Percentiles rank a stretch among this genome's conserved stretches.
Conservation (phyloP, 2,797 vertebrate species). For the Gallinago solitaria region DNA sequence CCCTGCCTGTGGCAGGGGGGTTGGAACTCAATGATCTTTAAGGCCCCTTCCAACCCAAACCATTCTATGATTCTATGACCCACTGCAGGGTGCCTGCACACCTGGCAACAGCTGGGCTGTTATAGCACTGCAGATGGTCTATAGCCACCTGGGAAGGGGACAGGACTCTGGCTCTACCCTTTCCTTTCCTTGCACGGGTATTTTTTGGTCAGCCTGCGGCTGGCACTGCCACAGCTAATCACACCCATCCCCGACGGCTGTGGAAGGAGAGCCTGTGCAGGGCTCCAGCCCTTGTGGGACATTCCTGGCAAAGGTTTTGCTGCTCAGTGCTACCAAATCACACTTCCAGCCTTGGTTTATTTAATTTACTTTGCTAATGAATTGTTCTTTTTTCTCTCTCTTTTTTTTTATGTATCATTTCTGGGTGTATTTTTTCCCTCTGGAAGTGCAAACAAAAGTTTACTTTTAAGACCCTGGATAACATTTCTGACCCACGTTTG, state of each 20-base stretch:
- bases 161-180: background rate
- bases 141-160: background rate
- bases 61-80: background rate
- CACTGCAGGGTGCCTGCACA: background rate
- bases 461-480: background rate
- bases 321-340: background rate
- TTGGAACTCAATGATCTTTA: background rate
- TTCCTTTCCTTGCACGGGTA: background rate
- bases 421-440: background rate
- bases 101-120: background rate
- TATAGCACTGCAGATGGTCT: background rate
- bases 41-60: background rate
- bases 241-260: rapidly evolving
- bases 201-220: rapidly evolving
- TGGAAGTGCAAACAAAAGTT: background rate
- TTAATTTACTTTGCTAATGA: background rate
- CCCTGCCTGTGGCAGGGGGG: background rate
- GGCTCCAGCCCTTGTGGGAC: background rate
- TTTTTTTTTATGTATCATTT: rapidly evolving
- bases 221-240: background rate
- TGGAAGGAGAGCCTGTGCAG: background rate
- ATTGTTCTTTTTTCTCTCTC: background rate
- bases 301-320: background rate
- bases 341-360: background rate
- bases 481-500: background rate